Evolutionary conservation across 2,113 vertebrate genomes (phyloP), one percentile per base, ranked within the genome.

Genomic region (Lasiurus cinereus): DNA sequence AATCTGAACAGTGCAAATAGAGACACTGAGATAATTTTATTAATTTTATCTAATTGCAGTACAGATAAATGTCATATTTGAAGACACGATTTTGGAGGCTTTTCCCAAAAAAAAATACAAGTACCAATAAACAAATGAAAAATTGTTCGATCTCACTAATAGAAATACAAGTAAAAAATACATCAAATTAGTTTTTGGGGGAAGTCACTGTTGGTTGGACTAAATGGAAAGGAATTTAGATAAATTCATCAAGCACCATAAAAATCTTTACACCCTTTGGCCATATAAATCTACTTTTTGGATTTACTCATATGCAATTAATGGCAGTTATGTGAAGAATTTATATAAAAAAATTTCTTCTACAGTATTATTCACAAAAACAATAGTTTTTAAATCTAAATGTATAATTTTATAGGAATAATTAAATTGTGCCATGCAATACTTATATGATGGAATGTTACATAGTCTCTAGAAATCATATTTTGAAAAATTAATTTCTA

Each of bases 141-240:
- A 96, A 33, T 50, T 93, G 33, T 73, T 92, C 18, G 18, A 43
- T 33, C 22, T 94, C 85, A 59, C 24, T 67, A 94, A 69, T 8
- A 82, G 67, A 92, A 59, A 94, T 64, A 19, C 46, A 78, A 82
- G 56, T 92, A 43, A 93, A 97, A 96, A 94, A 88, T 22, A 59
- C 5, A 92, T 86, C n/a, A 79, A 78, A 46, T 31, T 70, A 43
- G 16, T 46, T 52, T 94, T 56, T 80, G 70, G 27, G 90, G 29
- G 43, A 82, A 48, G 50, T 67, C 43, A 91, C 3, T 36, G n/a
- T 21, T 85, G 22, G 16, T 11, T 9, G 27, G 59, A 78, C 72
- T 52, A 73, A 85, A 6, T 73, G 15, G 43, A 93, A 22, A 64
- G 33, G 6, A 93, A 83, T 73, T 88, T 83, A 52, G 76, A 33